phyloP scores from a whole-genome alignment of 2,888 invertebrate species.

The Pyrrhia umbra region DNA sequence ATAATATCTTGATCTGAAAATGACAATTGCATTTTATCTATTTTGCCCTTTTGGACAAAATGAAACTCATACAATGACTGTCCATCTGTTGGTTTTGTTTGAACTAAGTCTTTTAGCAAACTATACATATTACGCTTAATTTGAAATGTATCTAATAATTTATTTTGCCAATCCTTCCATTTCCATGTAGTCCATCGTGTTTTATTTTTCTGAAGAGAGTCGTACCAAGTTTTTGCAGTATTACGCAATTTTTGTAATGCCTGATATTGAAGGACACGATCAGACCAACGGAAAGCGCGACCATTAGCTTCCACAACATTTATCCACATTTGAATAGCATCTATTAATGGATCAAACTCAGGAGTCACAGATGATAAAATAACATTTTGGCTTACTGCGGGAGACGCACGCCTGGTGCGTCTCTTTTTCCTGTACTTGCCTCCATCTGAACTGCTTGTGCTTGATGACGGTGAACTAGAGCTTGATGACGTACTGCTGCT shows the following conservation, averaged over 20 bases:
- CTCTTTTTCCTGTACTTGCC: not conserved
- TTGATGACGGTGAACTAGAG: too few relatives aligned
- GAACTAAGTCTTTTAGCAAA: slow-evolving; percentile 44
- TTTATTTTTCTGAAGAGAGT: slow-evolving; percentile 25
- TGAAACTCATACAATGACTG: slow-evolving; percentile 61
- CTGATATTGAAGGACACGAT: slow-evolving; percentile 42
- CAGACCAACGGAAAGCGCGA: slow-evolving; percentile 58
- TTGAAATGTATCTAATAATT: slow-evolving; percentile 44
- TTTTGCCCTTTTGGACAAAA: slow-evolving; percentile 32
- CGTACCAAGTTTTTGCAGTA: slow-evolving; percentile 61
- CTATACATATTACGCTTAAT: slow-evolving; percentile 40
- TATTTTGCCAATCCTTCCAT: slow-evolving; percentile 61
- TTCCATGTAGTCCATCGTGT: slow-evolving; percentile 60
- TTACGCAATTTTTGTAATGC: slow-evolving; percentile 54
- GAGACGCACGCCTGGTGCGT: slow-evolving; percentile 6
- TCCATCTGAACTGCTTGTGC: too few relatives aligned
- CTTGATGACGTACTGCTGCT: too few relatives aligned
- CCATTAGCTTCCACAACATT: slow-evolving; percentile 61
- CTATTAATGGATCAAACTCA: not conserved
- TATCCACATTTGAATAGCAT: slow-evolving; percentile 53
- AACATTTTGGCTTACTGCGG: slow-evolving; percentile 36
- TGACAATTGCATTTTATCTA: slow-evolving; percentile 4
- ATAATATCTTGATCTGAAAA: not conserved
- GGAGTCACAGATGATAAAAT: slow-evolving; percentile 11
- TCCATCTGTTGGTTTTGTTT: slow-evolving; percentile 15